phyloP scores from a whole-genome alignment of 2,113 vertebrate genomes.

The Bambusicola thoracicus region DNA sequence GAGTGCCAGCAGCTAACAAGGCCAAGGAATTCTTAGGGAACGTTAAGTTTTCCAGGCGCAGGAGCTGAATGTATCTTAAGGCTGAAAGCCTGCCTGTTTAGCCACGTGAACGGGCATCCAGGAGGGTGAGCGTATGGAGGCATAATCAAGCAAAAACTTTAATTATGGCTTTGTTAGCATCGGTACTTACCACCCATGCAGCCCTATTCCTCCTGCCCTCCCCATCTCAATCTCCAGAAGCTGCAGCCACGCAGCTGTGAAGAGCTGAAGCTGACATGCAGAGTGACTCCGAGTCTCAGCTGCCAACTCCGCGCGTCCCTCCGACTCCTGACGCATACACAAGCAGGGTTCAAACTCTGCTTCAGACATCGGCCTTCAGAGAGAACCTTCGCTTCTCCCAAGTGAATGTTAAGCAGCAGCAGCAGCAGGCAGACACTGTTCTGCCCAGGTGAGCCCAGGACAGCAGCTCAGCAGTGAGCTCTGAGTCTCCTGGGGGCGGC shows the following conservation, averaged over 20 bases:
- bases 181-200: neutral
- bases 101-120: neutral
- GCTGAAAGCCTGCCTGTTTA: neutral
- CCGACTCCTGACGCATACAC: neutral
- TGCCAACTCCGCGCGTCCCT: neutral
- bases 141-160: neutral
- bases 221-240: neutral
- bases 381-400: neutral
- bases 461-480: neutral
- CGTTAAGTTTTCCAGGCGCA: neutral
- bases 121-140: neutral
- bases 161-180: neutral
- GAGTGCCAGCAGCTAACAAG: neutral
- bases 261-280: neutral
- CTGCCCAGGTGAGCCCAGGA: fast-evolving
- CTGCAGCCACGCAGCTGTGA: neutral
- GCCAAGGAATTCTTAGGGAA: neutral
- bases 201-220: neutral
- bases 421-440: neutral
- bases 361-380: neutral
- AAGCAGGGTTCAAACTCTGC: neutral
- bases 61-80: neutral
- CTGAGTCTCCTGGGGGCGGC: neutral
- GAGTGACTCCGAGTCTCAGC: neutral
- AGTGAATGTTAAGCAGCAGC: neutral